A percentile compares a stretch with the other conserved stretches of the same genome.
phyloP scores from a whole-genome alignment of 2,797 vertebrate species.

The Acipenser transmontanus region DNA sequence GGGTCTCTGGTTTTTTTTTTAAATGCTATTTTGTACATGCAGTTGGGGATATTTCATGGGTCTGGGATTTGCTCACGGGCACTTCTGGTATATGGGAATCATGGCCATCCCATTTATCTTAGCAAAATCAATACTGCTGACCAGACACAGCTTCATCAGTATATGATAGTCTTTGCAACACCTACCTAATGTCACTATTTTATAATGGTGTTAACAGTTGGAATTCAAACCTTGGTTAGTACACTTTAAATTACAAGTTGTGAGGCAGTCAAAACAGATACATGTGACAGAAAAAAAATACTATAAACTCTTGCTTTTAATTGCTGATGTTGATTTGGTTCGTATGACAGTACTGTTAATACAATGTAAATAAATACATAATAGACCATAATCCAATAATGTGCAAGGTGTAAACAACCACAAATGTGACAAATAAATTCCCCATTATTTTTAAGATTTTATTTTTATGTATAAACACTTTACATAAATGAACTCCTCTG shows the following conservation, averaged over 20 bases:
- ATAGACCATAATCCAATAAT: constrained; percentile 14
- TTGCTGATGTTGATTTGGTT: constrained; percentile 4
- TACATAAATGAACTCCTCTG: constrained; percentile 98
- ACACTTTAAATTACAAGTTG: constrained; percentile 2
- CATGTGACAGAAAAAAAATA: not conserved
- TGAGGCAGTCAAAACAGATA: too few relatives aligned
- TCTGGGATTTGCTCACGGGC: too few relatives aligned
- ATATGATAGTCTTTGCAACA: too few relatives aligned
- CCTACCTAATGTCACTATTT: too few relatives aligned
- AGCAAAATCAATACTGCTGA: too few relatives aligned
- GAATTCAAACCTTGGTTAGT: not conserved
- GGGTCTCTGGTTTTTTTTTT: too few relatives aligned
- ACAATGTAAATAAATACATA: constrained; percentile 5
- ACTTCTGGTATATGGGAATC: too few relatives aligned
- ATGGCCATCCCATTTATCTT: too few relatives aligned
- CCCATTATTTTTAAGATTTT: constrained; percentile 82
- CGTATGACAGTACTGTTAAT: not conserved
- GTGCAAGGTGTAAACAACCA: constrained; percentile 33
- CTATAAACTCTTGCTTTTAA: not conserved
- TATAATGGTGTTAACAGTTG: not conserved
- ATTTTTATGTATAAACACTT: constrained; percentile 99
- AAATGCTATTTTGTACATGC: too few relatives aligned
- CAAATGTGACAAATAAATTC: constrained; percentile 33
- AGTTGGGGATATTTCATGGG: too few relatives aligned
- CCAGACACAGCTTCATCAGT: too few relatives aligned